Evolutionary conservation across 2,888 invertebrate species (phyloP), one percentile per base, ranked within the genome.

Genomic region (Drosophila imparisetae): DNA sequence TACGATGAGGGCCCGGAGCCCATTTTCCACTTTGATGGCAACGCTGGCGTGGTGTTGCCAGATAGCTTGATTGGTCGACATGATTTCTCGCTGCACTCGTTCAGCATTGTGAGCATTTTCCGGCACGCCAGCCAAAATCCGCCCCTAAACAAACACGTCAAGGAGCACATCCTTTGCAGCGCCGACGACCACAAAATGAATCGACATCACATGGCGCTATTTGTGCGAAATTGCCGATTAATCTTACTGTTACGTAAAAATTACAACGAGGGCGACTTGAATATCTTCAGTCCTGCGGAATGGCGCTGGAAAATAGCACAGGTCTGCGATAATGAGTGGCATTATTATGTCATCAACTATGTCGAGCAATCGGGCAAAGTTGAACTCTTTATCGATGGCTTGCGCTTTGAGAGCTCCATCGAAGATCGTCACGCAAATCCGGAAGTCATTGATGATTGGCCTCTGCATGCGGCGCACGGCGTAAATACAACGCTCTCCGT

Each of bases 151-250:
- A 97, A 98, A 87, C 98, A 98, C 91, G 94, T 96, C 80, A 99
- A 99, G 94, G 99, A 99, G 92, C 99, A 99, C 91, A 96, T 99
- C 86, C 94, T 99, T 53, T 99, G 99, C 93, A 97, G 97, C 89
- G 98, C 99, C 32, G 99, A 99, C 93, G 98, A 99, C 92, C 98
- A 98, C 92, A 98, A 98, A 94, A 98, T 99, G 98, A 99, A 99
- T 94, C 96, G 99, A 5, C 99, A 99, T 93, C 99, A 99, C 94
- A 99, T 98, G 94, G 98, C 99, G 2, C 94, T 99, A 83, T 99
- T 99, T 94, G 96, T 99, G 3, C 96, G 99, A 82, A 99, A 99
- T 94, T 99, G 99, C 92, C 96, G 99, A 8, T 94, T 99, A 86
- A 98, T 99, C 89, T 94, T 99, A 81, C 94, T 99, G 82, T 94